Evolutionary conservation across 2,797 vertebrate genomes (phyloP), one percentile per base, ranked within the genome.

Genomic region (Echeneis naucrates): DNA sequence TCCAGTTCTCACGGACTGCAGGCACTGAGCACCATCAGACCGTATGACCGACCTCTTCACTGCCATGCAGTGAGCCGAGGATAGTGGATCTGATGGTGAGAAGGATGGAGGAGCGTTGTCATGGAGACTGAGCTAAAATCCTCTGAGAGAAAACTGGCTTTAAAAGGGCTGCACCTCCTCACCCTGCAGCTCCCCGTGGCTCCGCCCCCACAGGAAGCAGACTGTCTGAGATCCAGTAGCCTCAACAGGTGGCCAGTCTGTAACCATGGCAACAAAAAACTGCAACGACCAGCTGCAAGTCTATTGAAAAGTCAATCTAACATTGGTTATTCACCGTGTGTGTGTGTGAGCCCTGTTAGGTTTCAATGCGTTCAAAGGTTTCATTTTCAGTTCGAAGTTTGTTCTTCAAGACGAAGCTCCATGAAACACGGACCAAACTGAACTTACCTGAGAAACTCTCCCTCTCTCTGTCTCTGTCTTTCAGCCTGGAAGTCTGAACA

Each of bases 71-170:
- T 0, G 33, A 64, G 75, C 56, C 50, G 56, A 21, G 61, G 64
- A 77, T 77, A 66, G 78, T 52, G 59, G 50, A 68, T 74, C 65
- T 44, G 75, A 83, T 77, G 78, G 52, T 27, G 75, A 74, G 73
- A 79, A 11, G 58, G 82, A 88, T 78, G 69, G 72, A 67, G 72
- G 72, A 71, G 82, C 17, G 87, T 91, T 83, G 89, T 85, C 87
- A 91, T 88, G 88, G 89, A 83, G 83, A 91, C 89, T 26, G 62
- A 73, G 60, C 68, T 2, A 56, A 78, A 81, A 79, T 65, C 59
- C 72, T 63, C 8, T 35, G 72, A 32, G 74, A 82, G 71, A 47
- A 79, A 87, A 85, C 68, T 50, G 14, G 72, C 42, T 85, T 62
- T 55, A 30, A 77, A 80, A 57, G 35, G 76, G 44, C 51, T 56